Conservation (phyloP, 2,888 invertebrate species). For the Ichneumoninae sp. region DNA sequence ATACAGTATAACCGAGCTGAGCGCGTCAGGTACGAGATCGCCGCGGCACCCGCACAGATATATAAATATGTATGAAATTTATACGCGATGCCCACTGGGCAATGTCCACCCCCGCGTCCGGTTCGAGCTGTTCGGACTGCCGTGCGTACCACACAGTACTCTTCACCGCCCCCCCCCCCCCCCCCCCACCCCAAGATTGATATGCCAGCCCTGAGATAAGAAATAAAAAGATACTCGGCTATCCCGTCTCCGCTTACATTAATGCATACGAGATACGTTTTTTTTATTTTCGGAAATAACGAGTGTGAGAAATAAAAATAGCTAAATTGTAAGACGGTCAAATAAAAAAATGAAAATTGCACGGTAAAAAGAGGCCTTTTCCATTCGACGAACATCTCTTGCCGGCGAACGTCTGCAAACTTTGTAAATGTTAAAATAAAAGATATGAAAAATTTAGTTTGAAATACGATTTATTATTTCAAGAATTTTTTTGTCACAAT, state of each 20-base stretch:
- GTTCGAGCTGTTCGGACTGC: constrained; percentile 28
- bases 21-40: constrained; percentile 64
- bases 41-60: constrained; percentile 61
- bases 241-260: constrained; percentile 50
- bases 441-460: not conserved
- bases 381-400: too few species aligned
- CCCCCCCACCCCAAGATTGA: constrained; percentile 81
- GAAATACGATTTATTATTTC: too few species aligned
- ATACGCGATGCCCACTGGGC: constrained; percentile 76
- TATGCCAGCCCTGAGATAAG: constrained; percentile 73
- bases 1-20: constrained; percentile 57
- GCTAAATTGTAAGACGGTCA: not conserved
- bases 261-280: constrained; percentile 14
- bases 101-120: constrained; percentile 78
- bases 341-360: not conserved
- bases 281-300: constrained; percentile 14
- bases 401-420: not conserved
- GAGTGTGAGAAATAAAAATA: constrained; percentile 2
- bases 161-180: constrained; percentile 72
- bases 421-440: not conserved
- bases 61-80: constrained; percentile 69
- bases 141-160: constrained; percentile 48
- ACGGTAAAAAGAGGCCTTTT: too few species aligned
- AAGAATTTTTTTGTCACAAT: too few species aligned
- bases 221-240: constrained; percentile 27